phyloP scores from a whole-genome alignment of 2,888 invertebrate species.

The Gryllus longicercus region DNA sequence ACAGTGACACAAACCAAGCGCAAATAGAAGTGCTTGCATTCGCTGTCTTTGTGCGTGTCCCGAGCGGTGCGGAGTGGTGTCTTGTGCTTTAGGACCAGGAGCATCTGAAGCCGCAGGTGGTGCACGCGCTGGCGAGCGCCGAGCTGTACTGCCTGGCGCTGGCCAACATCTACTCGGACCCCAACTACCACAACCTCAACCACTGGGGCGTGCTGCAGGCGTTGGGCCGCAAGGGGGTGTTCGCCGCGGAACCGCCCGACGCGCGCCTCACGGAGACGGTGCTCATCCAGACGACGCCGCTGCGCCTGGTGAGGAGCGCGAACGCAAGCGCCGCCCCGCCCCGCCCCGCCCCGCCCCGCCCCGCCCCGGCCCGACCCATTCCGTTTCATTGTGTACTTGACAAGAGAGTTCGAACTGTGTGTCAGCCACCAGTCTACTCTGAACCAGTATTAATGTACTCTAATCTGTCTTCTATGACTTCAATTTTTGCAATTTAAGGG shows the following conservation, averaged over 20 bases:
- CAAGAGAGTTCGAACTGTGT: too few relatives aligned
- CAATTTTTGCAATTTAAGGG: too few relatives aligned
- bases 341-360: too few relatives aligned
- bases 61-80: too few relatives aligned
- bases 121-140: conserved; percentile 86
- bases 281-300: conserved; percentile 91
- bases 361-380: too few relatives aligned
- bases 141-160: conserved; percentile 92
- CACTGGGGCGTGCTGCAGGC: conserved; percentile 87
- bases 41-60: too few relatives aligned
- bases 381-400: too few relatives aligned
- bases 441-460: too few relatives aligned
- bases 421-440: too few relatives aligned
- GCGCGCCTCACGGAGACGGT: conserved; percentile 91
- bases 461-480: too few relatives aligned
- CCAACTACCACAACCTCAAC: conserved; percentile 92
- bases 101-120: conserved; percentile 88
- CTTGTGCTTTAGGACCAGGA: conserved; percentile 69
- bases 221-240: conserved; percentile 85
- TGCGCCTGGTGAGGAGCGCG: conserved; percentile 70
- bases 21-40: too few relatives aligned
- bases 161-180: conserved; percentile 93
- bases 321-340: neutral
- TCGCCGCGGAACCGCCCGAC: conserved; percentile 77
- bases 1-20: too few relatives aligned